A percentile compares a stretch with the other conserved stretches of the same genome.
Evolutionary conservation across 2,113 vertebrate genomes (phyloP).

Genomic region (Lota lota): DNA sequence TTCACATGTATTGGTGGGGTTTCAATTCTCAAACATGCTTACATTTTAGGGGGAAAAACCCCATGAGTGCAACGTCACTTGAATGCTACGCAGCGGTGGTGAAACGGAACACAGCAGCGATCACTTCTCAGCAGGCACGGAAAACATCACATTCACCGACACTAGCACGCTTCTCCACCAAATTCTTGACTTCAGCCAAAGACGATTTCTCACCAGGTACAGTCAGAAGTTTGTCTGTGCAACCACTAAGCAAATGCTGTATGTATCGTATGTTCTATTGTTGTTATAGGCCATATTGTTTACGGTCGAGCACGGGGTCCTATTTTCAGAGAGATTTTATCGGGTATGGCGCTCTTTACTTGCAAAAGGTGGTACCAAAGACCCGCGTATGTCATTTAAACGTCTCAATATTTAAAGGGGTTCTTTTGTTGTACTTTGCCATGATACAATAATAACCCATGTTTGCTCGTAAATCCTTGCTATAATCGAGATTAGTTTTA

Average conservation of each 20-base stretch:
- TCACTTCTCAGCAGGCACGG: slow-evolving; percentile 61
- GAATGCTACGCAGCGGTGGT: slow-evolving; percentile 52
- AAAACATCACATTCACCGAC: slow-evolving; percentile 50
- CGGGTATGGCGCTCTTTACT: slow-evolving; percentile 72
- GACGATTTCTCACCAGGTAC: slow-evolving; percentile 54
- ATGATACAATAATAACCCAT: not conserved
- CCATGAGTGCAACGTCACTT: slow-evolving; percentile 49
- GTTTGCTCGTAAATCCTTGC: slow-evolving; percentile 17
- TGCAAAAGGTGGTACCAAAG: slow-evolving; percentile 56
- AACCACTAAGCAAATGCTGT: not conserved
- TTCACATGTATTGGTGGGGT: not conserved
- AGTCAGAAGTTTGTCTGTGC: slow-evolving; percentile 25
- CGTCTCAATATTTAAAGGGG: slow-evolving; percentile 64
- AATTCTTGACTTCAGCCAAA: slow-evolving; percentile 16
- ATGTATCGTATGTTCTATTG: slow-evolving; percentile 38
- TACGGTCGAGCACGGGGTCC: slow-evolving; percentile 43
- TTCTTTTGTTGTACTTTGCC: slow-evolving; percentile 37
- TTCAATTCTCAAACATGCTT: not conserved
- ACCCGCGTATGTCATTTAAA: slow-evolving; percentile 63
- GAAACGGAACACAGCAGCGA: slow-evolving; percentile 43
- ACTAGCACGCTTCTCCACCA: slow-evolving; percentile 33
- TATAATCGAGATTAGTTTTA: slow-evolving; percentile 38
- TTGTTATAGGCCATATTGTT: slow-evolving; percentile 43
- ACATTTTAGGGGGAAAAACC: not conserved
- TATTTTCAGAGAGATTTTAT: slow-evolving; percentile 47